phyloP scores from a whole-genome alignment of 2,113 vertebrate genomes.

The Eudyptes chrysolophus region DNA sequence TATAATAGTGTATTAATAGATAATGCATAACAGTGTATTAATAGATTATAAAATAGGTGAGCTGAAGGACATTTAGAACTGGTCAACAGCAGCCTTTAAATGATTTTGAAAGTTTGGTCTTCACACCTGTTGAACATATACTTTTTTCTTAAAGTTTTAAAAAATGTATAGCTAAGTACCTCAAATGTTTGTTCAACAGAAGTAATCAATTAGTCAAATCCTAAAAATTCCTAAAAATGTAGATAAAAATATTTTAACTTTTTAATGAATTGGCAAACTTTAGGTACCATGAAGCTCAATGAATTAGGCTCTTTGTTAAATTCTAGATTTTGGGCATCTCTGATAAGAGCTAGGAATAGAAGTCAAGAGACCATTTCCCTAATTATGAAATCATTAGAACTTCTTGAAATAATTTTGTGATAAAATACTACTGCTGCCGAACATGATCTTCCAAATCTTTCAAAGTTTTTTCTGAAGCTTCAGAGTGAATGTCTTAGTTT shows the following conservation, averaged over 20 bases:
- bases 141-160: not conserved
- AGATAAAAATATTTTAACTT: not conserved
- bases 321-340: not conserved
- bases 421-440: not conserved
- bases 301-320: not conserved
- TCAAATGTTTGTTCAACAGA: not conserved
- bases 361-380: not conserved
- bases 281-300: accelerated
- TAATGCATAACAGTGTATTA: not conserved
- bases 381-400: not conserved
- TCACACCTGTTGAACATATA: not conserved
- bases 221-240: not conserved
- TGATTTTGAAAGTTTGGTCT: not conserved
- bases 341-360: not conserved
- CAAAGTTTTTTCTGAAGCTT: not conserved
- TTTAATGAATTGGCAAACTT: not conserved
- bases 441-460: not conserved
- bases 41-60: not conserved
- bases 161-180: not conserved
- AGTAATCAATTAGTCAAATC: not conserved
- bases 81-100: not conserved
- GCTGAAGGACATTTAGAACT: not conserved
- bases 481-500: not conserved
- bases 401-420: not conserved
- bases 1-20: not conserved